phyloP scores from a whole-genome alignment of 1,140 invertebrate species.

The Bombus polaris region DNA sequence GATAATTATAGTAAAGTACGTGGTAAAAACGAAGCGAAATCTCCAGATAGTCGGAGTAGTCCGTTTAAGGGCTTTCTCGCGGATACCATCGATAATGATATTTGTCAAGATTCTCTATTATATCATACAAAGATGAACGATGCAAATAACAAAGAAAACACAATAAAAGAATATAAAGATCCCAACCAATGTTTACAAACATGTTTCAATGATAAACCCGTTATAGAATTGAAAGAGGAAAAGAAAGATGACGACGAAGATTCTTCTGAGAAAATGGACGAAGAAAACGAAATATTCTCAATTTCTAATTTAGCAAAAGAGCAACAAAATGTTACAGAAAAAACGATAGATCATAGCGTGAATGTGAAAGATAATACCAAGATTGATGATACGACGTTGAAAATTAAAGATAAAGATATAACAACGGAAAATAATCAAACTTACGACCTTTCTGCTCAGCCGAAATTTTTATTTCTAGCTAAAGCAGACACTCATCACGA shows the following conservation, averaged over 20 bases:
- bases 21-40: background rate
- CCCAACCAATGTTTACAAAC: background rate
- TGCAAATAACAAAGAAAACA: background rate
- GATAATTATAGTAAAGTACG: background rate
- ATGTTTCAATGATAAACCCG: background rate
- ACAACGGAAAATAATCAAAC: background rate
- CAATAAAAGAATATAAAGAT: background rate
- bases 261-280: background rate
- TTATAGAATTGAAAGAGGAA: accelerated
- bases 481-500: background rate
- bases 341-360: background rate
- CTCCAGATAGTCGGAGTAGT: constrained; percentile 47
- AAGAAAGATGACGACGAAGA: background rate
- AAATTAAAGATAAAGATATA: background rate
- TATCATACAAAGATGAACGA: background rate
- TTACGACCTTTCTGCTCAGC: background rate
- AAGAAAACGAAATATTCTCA: background rate
- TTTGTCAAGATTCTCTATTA: background rate
- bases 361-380: background rate
- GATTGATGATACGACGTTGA: no score
- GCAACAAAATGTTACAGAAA: no score
- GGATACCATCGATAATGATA: constrained; percentile 14
- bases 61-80: constrained; percentile 61
- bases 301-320: background rate
- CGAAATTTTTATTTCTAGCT: background rate